Evolutionary conservation across 1,140 invertebrate genomes (phyloP), one percentile per base, ranked within the genome.

Genomic region (Hormaphis cornu): DNA sequence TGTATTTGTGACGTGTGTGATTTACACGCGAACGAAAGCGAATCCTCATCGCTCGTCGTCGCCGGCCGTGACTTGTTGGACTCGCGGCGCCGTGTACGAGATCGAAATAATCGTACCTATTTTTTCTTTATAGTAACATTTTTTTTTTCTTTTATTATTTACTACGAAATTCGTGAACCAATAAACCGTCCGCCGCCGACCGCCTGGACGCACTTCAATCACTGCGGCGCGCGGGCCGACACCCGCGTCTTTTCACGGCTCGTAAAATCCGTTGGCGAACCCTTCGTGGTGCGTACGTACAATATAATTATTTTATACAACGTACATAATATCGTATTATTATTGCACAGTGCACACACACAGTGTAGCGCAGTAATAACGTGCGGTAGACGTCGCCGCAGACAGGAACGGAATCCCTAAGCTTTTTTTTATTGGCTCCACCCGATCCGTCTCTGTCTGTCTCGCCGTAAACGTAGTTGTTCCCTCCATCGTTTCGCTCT

Each of bases 151-250:
- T n/a, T n/a, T n/a, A n/a, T n/a, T n/a, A n/a, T n/a, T n/a, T n/a
- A n/a, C n/a, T 35, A 35, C 42, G 44, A 66, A 66, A 66, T 66
- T 66, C 61, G 50, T 66, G 50, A 66, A 66, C 61, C 44, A 48
- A 66, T 66, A 63, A 63, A 63, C 59, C 40, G 26, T 22, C 42
- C 44, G 12, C n/a, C 24, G 18, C 42, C 59, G 16, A 44, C 42
- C 53, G 2, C 16, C 35, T 8, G 35, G 7, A 14, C n/a, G n/a
- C 44, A 50, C 61, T 66, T 66, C 61, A 66, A 66, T 66, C 61
- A 66, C 61, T 35, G 44, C 28, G 40, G 58, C 37, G 42, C 26
- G 42, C 61, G 30, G 18, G 44, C 14, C 61, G 42, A 37, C 52
- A 20, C n/a, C 61, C 44, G 16, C 12, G 61, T 66, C 28, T 50